Percentiles rank a stretch among this genome's conserved stretches.
Evolutionary conservation across 2,888 invertebrate genomes (phyloP).

Genomic region (Erpobdella octoculata): DNA sequence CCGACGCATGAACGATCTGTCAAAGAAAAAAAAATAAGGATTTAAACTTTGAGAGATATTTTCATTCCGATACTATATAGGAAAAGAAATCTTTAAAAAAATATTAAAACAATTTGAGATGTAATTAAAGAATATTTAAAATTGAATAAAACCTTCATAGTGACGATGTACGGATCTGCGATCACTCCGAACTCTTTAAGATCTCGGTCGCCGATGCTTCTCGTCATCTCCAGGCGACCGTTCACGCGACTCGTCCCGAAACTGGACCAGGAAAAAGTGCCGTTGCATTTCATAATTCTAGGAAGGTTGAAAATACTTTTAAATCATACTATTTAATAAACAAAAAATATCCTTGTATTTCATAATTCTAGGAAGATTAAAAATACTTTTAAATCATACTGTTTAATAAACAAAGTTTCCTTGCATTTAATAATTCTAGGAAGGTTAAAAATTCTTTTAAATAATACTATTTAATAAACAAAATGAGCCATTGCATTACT

Average conservation of each 20-base stretch:
- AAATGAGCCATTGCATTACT: too few species aligned
- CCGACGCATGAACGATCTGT: constrained; percentile 54
- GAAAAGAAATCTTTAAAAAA: background rate
- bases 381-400: too few species aligned
- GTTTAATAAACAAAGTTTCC: too few species aligned
- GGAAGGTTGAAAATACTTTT: too few species aligned
- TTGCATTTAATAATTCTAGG: constrained; percentile 50
- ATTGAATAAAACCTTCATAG: constrained; percentile 49
- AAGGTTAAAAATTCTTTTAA: too few species aligned
- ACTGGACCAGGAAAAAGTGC: constrained; percentile 49
- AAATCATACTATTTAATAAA: too few species aligned
- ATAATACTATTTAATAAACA: too few species aligned
- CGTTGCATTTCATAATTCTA: constrained; percentile 52
- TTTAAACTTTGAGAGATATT: background rate
- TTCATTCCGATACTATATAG: background rate
- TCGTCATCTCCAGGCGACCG: constrained; percentile 55
- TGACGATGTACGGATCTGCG: constrained; percentile 52
- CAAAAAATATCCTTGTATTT: too few species aligned
- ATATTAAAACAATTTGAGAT: background rate
- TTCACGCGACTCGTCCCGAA: constrained; percentile 53
- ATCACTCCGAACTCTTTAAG: constrained; percentile 55
- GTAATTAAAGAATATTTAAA: too few species aligned
- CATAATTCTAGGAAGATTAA: constrained; percentile 48
- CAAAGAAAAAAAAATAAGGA: constrained; percentile 18
- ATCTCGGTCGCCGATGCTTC: constrained; percentile 56